Conservation (phyloP, 2,797 vertebrate species). For the Stomatorhinus walkeri region DNA sequence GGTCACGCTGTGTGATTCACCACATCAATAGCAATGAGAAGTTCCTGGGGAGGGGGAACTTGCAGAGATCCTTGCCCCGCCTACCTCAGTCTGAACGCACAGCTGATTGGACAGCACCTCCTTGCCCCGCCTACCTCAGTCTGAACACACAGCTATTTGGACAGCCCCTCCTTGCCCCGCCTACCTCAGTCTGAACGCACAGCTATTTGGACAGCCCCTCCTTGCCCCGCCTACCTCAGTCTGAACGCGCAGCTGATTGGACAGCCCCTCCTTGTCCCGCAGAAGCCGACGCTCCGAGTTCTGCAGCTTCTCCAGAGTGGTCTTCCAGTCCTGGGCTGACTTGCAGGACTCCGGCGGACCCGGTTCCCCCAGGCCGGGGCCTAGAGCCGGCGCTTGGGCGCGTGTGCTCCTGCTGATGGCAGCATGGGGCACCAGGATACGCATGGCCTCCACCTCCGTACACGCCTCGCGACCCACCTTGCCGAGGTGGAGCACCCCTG, state of each 20-base stretch:
- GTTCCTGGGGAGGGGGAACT: not conserved
- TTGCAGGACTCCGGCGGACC: conserved; percentile 52
- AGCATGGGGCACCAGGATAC: conserved; percentile 81
- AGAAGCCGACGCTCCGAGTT: conserved; percentile 84
- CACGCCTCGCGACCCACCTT: conserved; percentile 75
- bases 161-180: conserved; percentile 81
- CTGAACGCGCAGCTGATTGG: conserved; percentile 86
- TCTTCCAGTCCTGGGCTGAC: conserved; percentile 69
- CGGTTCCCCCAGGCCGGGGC: conserved; percentile 47
- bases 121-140: conserved; percentile 70
- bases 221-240: conserved; percentile 70
- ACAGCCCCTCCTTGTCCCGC: conserved; percentile 93
- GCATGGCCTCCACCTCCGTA: conserved; percentile 81
- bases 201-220: no score
- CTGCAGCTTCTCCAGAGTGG: conserved; percentile 73
- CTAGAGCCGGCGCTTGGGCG: conserved; percentile 48
- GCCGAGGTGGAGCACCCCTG: conserved; percentile 82
- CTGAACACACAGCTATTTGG: conserved; percentile 86
- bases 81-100: no score
- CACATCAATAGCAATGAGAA: not conserved
- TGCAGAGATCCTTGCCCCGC: not conserved
- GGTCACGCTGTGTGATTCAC: not conserved
- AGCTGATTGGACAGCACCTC: no score
- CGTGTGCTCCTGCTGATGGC: conserved; percentile 71
- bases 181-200: no score